Conservation (phyloP, 2,113 vertebrate genomes). For the Rousettus leschenaultii region DNA sequence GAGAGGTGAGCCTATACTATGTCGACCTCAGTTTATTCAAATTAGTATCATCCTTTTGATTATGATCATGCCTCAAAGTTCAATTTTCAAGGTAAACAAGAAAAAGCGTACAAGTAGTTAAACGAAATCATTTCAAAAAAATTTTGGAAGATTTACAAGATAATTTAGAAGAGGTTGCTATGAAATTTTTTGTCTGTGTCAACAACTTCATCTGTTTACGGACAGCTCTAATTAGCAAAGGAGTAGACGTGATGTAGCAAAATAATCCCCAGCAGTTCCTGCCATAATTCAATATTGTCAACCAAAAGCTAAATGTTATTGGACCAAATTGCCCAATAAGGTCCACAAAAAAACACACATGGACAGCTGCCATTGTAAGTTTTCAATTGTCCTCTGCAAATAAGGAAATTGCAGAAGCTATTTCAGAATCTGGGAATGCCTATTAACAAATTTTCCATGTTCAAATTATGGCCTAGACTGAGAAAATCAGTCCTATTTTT, state of each 20-base stretch:
- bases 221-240: slow-evolving; percentile 61
- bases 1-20: neutral
- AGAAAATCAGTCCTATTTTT: slow-evolving; percentile 23
- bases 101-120: slow-evolving; percentile 61
- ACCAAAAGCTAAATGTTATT: neutral
- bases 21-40: neutral
- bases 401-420: neutral
- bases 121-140: slow-evolving; percentile 58
- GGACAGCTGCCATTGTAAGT: neutral
- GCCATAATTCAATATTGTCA: slow-evolving; percentile 44
- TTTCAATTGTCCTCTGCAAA: slow-evolving; percentile 9
- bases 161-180: slow-evolving; percentile 61
- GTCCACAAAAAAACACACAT: neutral
- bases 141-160: slow-evolving; percentile 24
- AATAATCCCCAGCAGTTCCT: slow-evolving; percentile 39
- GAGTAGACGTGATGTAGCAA: slow-evolving; percentile 23
- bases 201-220: slow-evolving; percentile 61
- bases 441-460: slow-evolving; percentile 1
- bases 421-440: slow-evolving; percentile 14
- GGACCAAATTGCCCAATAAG: slow-evolving; percentile 1
- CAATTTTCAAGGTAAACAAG: slow-evolving; percentile 41
- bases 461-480: slow-evolving; percentile 23
- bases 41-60: neutral
- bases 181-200: slow-evolving; percentile 63
- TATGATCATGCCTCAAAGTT: slow-evolving; percentile 14